A percentile compares a stretch with the other conserved stretches of the same genome.
These are phyloP conservation scores for Melanotaenia trifasciata DNA, from an alignment of 2,797 vertebrate species.

Conservation along the genomic window DNA sequence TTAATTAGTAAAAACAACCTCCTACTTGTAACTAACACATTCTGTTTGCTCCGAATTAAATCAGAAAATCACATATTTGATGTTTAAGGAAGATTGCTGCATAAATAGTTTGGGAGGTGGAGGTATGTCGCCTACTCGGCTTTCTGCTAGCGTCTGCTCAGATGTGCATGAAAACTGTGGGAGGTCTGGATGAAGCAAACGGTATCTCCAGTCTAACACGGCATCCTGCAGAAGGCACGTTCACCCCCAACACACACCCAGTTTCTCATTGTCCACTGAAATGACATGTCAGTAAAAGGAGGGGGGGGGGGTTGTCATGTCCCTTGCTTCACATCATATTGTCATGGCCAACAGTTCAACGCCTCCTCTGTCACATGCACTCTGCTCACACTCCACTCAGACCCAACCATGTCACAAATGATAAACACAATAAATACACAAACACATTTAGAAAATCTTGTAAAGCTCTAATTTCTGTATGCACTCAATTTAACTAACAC, in stretches of 20 bases:
- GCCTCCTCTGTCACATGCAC: conserved; percentile 96
- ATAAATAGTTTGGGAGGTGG: conserved; percentile 26
- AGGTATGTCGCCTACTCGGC: neutral
- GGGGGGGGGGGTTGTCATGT: conserved; percentile 85
- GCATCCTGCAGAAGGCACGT: conserved; percentile 14
- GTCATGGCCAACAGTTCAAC: conserved; percentile 90
- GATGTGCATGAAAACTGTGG: neutral
- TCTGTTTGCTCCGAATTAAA: too few species aligned
- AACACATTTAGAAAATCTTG: neutral
- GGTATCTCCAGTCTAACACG: conserved; percentile 24
- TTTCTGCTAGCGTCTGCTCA: too few species aligned
- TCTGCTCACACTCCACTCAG: conserved; percentile 91
- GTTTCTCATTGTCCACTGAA: conserved; percentile 60
- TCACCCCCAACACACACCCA: conserved; percentile 15
- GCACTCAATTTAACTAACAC: neutral
- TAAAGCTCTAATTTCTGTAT: neutral
- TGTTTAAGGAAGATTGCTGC: too few species aligned
- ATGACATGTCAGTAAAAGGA: conserved; percentile 56
- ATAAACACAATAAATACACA: conserved; percentile 79
- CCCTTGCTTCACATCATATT: conserved; percentile 93
- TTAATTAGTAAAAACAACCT: neutral
- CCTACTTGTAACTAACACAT: too few species aligned
- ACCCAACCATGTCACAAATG: conserved; percentile 92
- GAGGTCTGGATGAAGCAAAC: conserved; percentile 29
- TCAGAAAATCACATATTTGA: too few species aligned